Evolutionary conservation across 2,113 vertebrate genomes (phyloP).

Genomic region (Burhinus oedicnemus): DNA sequence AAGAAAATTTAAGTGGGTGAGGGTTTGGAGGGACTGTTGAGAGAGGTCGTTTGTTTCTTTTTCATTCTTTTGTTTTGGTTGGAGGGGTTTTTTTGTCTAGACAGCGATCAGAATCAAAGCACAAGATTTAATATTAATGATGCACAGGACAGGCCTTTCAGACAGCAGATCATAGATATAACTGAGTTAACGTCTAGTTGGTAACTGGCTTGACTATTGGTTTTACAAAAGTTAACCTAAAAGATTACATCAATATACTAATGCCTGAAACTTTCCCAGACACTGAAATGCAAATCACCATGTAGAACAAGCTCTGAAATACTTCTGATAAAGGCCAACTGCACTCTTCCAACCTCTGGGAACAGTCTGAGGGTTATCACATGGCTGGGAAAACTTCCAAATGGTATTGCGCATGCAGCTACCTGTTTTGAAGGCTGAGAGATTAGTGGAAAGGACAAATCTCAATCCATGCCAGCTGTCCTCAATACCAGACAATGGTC

Average conservation of each 20-base stretch:
- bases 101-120: not conserved
- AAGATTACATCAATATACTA: not conserved
- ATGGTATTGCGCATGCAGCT: not conserved
- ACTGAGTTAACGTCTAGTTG: not conserved
- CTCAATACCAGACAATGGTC: not conserved
- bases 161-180: not conserved
- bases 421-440: conserved; percentile 20
- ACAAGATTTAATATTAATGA: not conserved
- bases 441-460: not conserved
- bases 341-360: not conserved
- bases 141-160: not conserved
- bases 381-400: not conserved
- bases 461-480: not conserved
- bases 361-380: not conserved
- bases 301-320: not conserved
- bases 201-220: not conserved
- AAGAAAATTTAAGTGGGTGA: not conserved
- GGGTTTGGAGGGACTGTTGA: not conserved
- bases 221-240: not conserved
- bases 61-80: not conserved
- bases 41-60: not conserved
- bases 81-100: not conserved
- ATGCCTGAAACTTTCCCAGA: not conserved
- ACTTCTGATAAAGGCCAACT: not conserved
- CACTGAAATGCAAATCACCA: not conserved